Evolutionary conservation across 1,140 invertebrate genomes (phyloP).

Genomic region (Calliopsis andreniformis): DNA sequence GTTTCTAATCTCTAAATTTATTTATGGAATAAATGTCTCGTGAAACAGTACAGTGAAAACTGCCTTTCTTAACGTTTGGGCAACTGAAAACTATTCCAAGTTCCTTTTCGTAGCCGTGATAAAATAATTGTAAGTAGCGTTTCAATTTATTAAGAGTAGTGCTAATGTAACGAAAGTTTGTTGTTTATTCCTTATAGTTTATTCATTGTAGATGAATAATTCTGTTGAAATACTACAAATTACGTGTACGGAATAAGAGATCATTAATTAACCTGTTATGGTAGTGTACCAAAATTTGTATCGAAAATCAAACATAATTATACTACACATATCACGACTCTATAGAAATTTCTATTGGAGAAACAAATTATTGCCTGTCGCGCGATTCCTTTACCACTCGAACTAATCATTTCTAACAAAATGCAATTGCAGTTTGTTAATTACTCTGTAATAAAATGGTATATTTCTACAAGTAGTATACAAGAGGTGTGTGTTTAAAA

Average conservation of each 20-base stretch:
- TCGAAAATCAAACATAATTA: conserved; percentile 14
- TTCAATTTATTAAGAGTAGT: conserved; percentile 34
- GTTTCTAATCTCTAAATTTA: conserved; percentile 26
- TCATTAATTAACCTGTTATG: conserved; percentile 28
- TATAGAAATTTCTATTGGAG: conserved; percentile 42
- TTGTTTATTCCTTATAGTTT: conserved; percentile 44
- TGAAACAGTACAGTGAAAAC: conserved; percentile 29
- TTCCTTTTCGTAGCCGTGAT: conserved; percentile 55
- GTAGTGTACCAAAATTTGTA: conserved; percentile 13
- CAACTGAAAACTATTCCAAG: conserved; percentile 43
- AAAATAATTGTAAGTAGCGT: conserved; percentile 51
- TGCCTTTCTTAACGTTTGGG: conserved; percentile 37
- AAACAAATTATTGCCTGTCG: conserved; percentile 22
- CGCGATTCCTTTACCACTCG: conserved; percentile 8
- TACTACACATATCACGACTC: conserved; percentile 39
- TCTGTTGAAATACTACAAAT: conserved; percentile 29
- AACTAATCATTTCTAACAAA: conserved; percentile 6
- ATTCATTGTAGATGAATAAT: conserved; percentile 34
- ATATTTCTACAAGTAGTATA: conserved; percentile 53
- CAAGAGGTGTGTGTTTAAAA: conserved; percentile 40
- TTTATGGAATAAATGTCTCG: conserved; percentile 30
- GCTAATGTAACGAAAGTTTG: conserved; percentile 19
- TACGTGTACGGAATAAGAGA: conserved; percentile 22
- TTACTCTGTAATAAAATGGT: conserved; percentile 47
- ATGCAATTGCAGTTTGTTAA: conserved; percentile 18